phyloP scores from a whole-genome alignment of 2,888 invertebrate genomes.

The Meganola albula region DNA sequence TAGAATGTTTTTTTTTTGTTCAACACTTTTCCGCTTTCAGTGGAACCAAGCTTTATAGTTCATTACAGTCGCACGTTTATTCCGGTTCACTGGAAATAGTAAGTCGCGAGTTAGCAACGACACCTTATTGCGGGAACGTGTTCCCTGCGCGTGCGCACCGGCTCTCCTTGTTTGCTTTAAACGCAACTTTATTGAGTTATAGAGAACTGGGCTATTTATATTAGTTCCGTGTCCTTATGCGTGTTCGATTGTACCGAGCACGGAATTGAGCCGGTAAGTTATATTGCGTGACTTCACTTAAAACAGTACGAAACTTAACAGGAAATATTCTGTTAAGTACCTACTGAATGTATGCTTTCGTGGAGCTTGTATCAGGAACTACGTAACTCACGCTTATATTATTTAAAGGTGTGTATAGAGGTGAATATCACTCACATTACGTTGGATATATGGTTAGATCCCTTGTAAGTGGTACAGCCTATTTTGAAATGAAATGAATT shows the following conservation, averaged over 20 bases:
- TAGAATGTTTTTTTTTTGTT: too few relatives aligned
- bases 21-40: conserved; percentile 17
- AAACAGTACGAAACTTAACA: too few relatives aligned
- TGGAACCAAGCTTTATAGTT: conserved; percentile 29
- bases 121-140: conserved; percentile 49
- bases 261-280: conserved; percentile 20
- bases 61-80: conserved; percentile 46
- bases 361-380: too few relatives aligned
- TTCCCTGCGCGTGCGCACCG: conserved; percentile 16
- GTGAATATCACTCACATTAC: too few relatives aligned
- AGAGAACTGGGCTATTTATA: conserved; percentile 35
- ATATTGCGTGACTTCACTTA: conserved; percentile 22
- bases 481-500: too few relatives aligned
- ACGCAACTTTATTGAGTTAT: conserved; percentile 36
- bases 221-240: conserved; percentile 36
- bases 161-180: conserved; percentile 28
- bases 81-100: conserved; percentile 60
- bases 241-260: too few relatives aligned
- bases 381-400: too few relatives aligned
- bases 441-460: too few relatives aligned
- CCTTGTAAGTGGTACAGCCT: too few relatives aligned
- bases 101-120: conserved; percentile 35
- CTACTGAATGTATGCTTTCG: too few relatives aligned
- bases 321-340: too few relatives aligned
- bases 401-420: too few relatives aligned